Base-by-base conservation (phyloP, 2,113 vertebrate species). In the Tautogolabrus adspersus region DNA sequence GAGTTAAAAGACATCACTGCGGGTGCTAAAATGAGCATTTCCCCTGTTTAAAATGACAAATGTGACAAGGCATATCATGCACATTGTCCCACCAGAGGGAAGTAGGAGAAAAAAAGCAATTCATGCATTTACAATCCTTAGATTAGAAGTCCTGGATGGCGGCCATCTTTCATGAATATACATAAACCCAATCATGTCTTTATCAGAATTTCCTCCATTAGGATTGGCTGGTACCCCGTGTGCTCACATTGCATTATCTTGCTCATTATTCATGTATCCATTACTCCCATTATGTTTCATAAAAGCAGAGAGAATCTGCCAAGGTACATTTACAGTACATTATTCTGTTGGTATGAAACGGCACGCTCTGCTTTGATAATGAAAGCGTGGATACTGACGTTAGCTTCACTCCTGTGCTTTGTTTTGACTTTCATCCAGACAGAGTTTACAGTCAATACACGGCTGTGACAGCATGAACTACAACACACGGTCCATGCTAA, bases 101-200 rank as follows among this genome's bases (percentile, higher is more conserved):
- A 74, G 67, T 7, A 13, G 26, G 49, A 75, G 6, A 74, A 71
- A 42, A 74, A 71, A 81, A 60, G 10, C 70, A 66, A 76, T 68
- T 78, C 44, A 77, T 83, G 71, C 72, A 85, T 93, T 77, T 79
- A 76, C 84, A 80, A 82, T 83, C 77, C 86, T 90, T 85, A 79
- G 67, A 84, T 78, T 74, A 84, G 69, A 21, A 34, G 59, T 59
- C 54, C 72, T 83, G 73, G 81, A 72, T 52, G 60, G 72, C 49
- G 60, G 81, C 79, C 65, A 69, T 47, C 69, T 66, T 81, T 77
- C 75, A 75, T 84, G 72, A 82, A 85, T 80, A 72, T 65, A 66
- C 67, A 85, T 82, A 60, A 55, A 86, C 59, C 70, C 55, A 70
- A 65, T 77, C 46, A 62, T 51, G 47, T 82, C 78, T 83, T 54